Base-by-base conservation (phyloP, 2,113 vertebrate genomes). In the Maylandia zebra region DNA sequence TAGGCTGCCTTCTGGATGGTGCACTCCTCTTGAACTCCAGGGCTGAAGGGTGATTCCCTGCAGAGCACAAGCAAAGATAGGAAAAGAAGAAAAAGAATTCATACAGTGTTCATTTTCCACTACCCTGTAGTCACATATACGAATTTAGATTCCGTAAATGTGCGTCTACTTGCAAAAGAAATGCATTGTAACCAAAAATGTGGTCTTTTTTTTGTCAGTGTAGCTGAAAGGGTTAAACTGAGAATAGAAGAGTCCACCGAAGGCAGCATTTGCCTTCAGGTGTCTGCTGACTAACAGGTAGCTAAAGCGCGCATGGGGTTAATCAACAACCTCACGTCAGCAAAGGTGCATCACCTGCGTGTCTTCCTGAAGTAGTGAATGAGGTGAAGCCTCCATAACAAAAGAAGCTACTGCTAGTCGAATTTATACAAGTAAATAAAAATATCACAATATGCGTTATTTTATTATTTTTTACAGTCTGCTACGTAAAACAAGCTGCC, bases 331-430 rank as follows among this genome's bases (percentile, higher is more conserved):
- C 85, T 88, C 90, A 95, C 96, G 94, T 96, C 89, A 94, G 92
- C 90, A 93, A 86, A 96, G 92, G 95, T 96, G 94, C 94, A 95
- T 95, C 96, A 96, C 94, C 94, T 95, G 95, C 89, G 90, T 89
- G 85, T 89, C 87, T 88, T 91, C 85, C 86, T 91, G 56, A 86
- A 91, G 81, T 83, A 43, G 89, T 81, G 91, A 92, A 91, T 55
- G 85, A 92, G 93, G 89, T 91, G 89, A 93, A 91, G 80, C 38
- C 83, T 17, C 82, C 87, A 81, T 82, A 94, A 89, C 91, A 92
- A 87, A 84, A 85, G 4, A 13, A 78, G 78, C 88, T 83, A 43
- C 81, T 24, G 85, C 36, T 48, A 69, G 3, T 57, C 19, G 2
- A 27, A 83, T 50, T 69, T 43, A 64, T n/a, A 38, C 30, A 11